phyloP scores from a whole-genome alignment of 2,888 invertebrate genomes.

The Drosophila kuntzei region DNA sequence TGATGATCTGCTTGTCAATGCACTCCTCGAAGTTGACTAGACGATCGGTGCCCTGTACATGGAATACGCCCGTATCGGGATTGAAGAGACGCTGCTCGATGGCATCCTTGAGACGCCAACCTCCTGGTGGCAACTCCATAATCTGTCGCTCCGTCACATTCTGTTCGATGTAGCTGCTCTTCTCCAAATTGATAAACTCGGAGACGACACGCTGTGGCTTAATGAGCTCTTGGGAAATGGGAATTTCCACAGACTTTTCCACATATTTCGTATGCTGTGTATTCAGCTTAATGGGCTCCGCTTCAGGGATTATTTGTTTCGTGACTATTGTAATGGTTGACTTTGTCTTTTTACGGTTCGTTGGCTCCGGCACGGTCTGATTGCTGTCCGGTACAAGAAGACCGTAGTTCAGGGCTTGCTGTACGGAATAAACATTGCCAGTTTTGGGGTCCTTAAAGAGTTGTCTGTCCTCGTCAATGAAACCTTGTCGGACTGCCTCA shows the following conservation, averaged over 20 bases:
- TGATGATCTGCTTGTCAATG: constrained; percentile 93
- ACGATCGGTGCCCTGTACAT: constrained; percentile 94
- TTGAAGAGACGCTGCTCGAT: constrained; percentile 93
- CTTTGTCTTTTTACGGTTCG: constrained; percentile 83
- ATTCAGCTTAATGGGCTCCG: constrained; percentile 82
- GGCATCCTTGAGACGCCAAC: constrained; percentile 93
- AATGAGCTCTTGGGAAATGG: constrained; percentile 78
- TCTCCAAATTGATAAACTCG: constrained; percentile 85
- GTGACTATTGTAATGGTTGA: constrained; percentile 88
- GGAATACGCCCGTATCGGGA: constrained; percentile 92
- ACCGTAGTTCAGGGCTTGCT: constrained; percentile 92
- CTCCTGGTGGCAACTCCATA: constrained; percentile 92
- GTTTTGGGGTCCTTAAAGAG: constrained; percentile 92
- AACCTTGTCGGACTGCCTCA: constrained; percentile 91
- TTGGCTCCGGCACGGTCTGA: constrained; percentile 86
- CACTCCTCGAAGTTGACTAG: constrained; percentile 95
- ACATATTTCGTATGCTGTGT: constrained; percentile 77
- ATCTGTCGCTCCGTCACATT: constrained; percentile 88
- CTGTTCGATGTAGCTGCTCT: constrained; percentile 84
- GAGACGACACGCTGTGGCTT: constrained; percentile 85
- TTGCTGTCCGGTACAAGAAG: constrained; percentile 88
- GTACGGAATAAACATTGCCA: constrained; percentile 90
- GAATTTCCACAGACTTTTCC: constrained; percentile 84
- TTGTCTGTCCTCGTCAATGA: constrained; percentile 92
- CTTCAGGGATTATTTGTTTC: constrained; percentile 85